Conservation (phyloP, 2,888 invertebrate genomes). For the Mongoloraphidia duomilia region DNA sequence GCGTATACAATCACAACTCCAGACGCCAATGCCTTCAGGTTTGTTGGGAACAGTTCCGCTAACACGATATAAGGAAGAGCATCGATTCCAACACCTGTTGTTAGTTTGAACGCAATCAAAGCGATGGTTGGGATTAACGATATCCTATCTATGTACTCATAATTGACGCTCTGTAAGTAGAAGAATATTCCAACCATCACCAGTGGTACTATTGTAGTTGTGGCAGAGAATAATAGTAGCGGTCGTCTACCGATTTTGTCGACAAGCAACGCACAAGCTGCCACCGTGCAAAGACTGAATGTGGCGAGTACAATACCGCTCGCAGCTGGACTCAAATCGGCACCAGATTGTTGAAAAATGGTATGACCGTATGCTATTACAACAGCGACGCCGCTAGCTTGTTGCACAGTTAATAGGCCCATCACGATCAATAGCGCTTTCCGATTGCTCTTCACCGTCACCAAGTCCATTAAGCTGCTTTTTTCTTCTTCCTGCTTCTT, state of each 20-base stretch:
- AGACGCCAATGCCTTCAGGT: no score
- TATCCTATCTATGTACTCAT: no score
- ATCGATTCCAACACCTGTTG: no score
- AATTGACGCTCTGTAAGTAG: no score
- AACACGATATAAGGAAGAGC: no score
- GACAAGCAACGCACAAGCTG: conserved; percentile 22
- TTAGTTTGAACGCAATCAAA: no score
- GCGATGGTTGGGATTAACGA: no score
- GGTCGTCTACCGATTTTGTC: conserved; percentile 45
- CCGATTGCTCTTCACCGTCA: conserved; percentile 35
- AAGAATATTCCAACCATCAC: no score
- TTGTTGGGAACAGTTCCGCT: no score
- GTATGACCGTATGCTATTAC: conserved; percentile 39
- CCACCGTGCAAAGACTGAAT: conserved; percentile 28
- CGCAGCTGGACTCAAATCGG: conserved; percentile 26
- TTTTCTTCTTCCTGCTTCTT: conserved; percentile 37
- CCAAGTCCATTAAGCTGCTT: conserved; percentile 34
- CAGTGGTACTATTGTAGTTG: no score
- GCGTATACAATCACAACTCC: no score
- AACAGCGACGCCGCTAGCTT: conserved; percentile 42
- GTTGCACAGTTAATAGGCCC: conserved; percentile 39
- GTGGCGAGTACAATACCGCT: conserved; percentile 38
- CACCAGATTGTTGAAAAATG: conserved; percentile 34
- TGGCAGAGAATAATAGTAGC: conserved; percentile 38
- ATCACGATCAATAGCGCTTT: conserved; percentile 43